These are phyloP conservation scores for Cloeon dipterum DNA, from an alignment of 2,888 invertebrate species.

Conservation along the genomic window DNA sequence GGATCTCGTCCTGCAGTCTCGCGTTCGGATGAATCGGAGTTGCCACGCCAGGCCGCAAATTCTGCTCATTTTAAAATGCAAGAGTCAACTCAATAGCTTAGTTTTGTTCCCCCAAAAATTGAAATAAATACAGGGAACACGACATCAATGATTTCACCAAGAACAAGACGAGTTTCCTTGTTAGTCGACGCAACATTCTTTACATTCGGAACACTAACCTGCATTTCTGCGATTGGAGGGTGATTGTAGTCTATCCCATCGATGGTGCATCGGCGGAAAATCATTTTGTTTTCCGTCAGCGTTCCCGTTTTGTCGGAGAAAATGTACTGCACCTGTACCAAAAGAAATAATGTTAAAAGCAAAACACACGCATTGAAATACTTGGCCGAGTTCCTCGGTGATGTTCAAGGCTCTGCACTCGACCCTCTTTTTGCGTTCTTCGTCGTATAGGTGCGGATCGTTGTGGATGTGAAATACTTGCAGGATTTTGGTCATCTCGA, in stretches of 20 bases:
- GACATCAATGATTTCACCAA: not conserved
- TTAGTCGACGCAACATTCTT: too few relatives aligned
- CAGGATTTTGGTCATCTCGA: slow-evolving; percentile 86
- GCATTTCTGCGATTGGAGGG: slow-evolving; percentile 38
- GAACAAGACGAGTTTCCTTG: too few relatives aligned
- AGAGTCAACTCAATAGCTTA: not conserved
- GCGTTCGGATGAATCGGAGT: slow-evolving; percentile 27
- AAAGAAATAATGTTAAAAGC: not conserved
- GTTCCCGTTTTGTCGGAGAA: slow-evolving; percentile 98
- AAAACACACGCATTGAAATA: slow-evolving; percentile 13
- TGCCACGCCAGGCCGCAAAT: slow-evolving; percentile 20
- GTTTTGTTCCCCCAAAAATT: too few relatives aligned
- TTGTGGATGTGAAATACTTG: slow-evolving; percentile 91
- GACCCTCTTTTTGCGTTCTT: slow-evolving; percentile 52
- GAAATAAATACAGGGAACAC: too few relatives aligned
- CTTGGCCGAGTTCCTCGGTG: slow-evolving; percentile 90
- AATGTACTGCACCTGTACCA: slow-evolving; percentile 48
- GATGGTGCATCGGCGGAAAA: slow-evolving; percentile 76
- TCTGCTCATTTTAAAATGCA: slow-evolving; percentile 6
- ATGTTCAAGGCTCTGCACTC: slow-evolving; percentile 91
- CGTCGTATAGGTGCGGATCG: slow-evolving; percentile 70
- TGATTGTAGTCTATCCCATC: slow-evolving; percentile 79
- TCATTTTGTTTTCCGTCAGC: slow-evolving; percentile 92
- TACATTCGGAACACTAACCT: slow-evolving; percentile 1
- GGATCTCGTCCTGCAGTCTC: slow-evolving; percentile 23